phyloP scores from a whole-genome alignment of 2,797 vertebrate genomes.

The Scomberomorus guttatus region DNA sequence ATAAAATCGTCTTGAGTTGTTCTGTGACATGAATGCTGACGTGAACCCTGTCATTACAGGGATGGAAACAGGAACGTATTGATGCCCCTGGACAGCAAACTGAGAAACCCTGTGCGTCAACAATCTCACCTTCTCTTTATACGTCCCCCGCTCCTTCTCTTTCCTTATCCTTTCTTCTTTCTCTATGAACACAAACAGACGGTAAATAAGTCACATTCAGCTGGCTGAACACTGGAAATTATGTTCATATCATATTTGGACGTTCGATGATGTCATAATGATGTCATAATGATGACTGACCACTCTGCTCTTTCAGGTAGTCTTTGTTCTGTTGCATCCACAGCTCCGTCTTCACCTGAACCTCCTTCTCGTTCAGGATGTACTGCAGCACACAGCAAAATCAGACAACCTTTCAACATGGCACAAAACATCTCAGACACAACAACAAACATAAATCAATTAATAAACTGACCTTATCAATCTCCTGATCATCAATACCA shows the following conservation, averaged over 20 bases:
- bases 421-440: not conserved
- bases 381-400: conserved; percentile 84
- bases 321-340: conserved; percentile 98
- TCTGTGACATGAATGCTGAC: too few relatives aligned
- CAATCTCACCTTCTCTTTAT: conserved; percentile 93
- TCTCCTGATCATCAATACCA: conserved; percentile 95
- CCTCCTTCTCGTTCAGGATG: conserved; percentile 93
- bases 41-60: too few relatives aligned
- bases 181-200: conserved; percentile 80
- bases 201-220: not conserved
- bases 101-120: not conserved
- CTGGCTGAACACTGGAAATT: not conserved
- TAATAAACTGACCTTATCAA: conserved; percentile 89
- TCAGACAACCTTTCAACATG: conserved; percentile 7
- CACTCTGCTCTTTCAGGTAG: conserved; percentile 95
- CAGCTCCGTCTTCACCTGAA: conserved; percentile 93
- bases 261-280: not conserved
- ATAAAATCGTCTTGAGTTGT: too few relatives aligned
- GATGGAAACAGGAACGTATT: too few relatives aligned
- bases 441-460: too few relatives aligned
- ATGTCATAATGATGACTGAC: conserved; percentile 66
- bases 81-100: not conserved
- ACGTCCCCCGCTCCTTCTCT: conserved; percentile 96
- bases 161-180: conserved; percentile 95
- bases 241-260: not conserved